A percentile compares a stretch with the other conserved stretches of the same genome.
phyloP scores from a whole-genome alignment of 1,140 invertebrate genomes.

The Radopholus similis region DNA sequence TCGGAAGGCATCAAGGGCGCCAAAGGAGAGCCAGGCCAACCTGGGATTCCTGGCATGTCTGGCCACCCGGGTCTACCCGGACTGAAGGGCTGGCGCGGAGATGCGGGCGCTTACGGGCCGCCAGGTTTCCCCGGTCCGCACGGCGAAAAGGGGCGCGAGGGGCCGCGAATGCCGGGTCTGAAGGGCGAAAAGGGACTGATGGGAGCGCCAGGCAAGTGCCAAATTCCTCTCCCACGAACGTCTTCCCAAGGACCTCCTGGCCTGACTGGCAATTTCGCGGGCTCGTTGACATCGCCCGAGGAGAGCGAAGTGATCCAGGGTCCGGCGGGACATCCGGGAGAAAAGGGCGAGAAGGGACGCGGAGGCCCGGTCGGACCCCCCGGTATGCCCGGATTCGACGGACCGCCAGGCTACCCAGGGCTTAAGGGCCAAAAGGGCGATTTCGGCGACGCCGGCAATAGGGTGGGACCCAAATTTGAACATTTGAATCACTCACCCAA shows the following conservation, averaged over 20 bases:
- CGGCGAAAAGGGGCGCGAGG: conserved; percentile 53
- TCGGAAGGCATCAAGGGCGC: conserved; percentile 54
- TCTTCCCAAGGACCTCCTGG: conserved; percentile 23
- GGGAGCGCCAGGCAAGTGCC: conserved; percentile 25
- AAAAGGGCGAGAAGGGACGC: conserved; percentile 58
- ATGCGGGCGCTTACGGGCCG: conserved; percentile 50
- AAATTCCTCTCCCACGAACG: not conserved
- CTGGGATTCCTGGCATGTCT: conserved; percentile 17
- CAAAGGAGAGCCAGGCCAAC: conserved; percentile 45
- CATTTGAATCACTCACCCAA: conserved; percentile 6
- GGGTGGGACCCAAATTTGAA: conserved; percentile 22
- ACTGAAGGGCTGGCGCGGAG: conserved; percentile 54
- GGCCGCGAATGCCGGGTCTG: conserved; percentile 52
- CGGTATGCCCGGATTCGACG: conserved; percentile 47
- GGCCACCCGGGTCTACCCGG: conserved; percentile 34
- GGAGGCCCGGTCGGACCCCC: conserved; percentile 53
- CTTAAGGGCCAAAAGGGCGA: conserved; percentile 58
- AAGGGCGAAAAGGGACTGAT: conserved; percentile 56
- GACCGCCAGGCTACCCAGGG: conserved; percentile 52
- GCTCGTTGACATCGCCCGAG: conserved; percentile 37
- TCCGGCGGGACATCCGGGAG: conserved; percentile 42
- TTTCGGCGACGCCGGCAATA: conserved; percentile 50
- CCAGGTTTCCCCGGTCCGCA: conserved; percentile 53
- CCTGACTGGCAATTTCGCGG: conserved; percentile 38
- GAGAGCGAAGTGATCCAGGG: conserved; percentile 59